phyloP scores from a whole-genome alignment of 2,113 vertebrate genomes.

The Lota lota region DNA sequence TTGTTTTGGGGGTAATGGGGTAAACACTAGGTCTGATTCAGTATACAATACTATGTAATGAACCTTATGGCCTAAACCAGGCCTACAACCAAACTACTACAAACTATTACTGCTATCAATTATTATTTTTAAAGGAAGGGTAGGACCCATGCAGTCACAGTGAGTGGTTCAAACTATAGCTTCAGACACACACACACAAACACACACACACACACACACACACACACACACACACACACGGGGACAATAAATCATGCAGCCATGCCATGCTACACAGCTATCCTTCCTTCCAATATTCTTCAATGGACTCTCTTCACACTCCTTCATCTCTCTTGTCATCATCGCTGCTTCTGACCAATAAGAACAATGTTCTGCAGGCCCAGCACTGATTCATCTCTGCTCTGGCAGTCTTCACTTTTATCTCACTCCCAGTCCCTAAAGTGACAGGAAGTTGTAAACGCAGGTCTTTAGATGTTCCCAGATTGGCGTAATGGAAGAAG shows the following conservation, averaged over 20 bases:
- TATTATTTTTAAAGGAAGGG: too few relatives aligned
- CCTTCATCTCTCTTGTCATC: not conserved
- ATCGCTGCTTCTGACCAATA: not conserved
- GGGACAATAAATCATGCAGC: not conserved
- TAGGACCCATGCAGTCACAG: too few relatives aligned
- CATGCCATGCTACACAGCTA: too few relatives aligned
- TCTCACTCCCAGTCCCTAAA: not conserved
- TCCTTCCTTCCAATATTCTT: too few relatives aligned
- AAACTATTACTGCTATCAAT: too few relatives aligned
- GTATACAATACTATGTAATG: too few relatives aligned
- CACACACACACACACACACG: not conserved
- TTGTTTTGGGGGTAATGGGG: too few relatives aligned
- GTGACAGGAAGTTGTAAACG: conserved; percentile 49
- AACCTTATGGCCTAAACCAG: too few relatives aligned
- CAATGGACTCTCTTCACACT: not conserved
- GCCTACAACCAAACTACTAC: too few relatives aligned
- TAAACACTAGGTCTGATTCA: too few relatives aligned
- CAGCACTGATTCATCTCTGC: not conserved
- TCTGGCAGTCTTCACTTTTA: not conserved
- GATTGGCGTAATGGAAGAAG: conserved; percentile 23
- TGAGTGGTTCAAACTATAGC: too few relatives aligned
- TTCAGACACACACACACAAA: not conserved
- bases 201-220: conserved; percentile 2
- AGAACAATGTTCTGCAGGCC: not conserved
- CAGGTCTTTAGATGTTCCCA: conserved; percentile 44